Evolutionary conservation across 1,140 invertebrate species (phyloP).

Genomic region (Drosophila ercepeae): DNA sequence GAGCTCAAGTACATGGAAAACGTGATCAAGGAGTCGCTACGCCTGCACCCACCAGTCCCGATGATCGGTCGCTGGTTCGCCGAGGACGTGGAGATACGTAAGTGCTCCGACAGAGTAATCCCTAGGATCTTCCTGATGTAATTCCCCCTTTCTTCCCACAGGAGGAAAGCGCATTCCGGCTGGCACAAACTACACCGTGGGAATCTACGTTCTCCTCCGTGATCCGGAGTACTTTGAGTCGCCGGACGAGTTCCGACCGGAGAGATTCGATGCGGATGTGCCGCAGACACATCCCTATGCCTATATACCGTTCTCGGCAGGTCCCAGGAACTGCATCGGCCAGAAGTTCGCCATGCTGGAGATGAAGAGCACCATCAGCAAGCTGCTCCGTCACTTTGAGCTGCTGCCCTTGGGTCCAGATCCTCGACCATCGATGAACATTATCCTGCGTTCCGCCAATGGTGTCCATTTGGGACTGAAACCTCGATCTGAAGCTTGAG

Average conservation of each 20-base stretch:
- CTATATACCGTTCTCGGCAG: slow-evolving; percentile 88
- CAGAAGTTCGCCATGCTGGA: slow-evolving; percentile 92
- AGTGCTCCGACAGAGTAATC: not conserved
- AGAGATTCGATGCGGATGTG: slow-evolving; percentile 86
- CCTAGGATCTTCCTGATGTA: too few species aligned
- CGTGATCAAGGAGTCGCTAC: slow-evolving; percentile 87
- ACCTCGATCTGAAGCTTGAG: not conserved
- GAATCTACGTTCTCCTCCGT: slow-evolving; percentile 84
- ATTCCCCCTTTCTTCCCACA: not conserved
- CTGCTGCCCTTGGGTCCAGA: slow-evolving; percentile 62
- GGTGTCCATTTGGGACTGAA: slow-evolving; percentile 62
- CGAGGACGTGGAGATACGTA: slow-evolving; percentile 84
- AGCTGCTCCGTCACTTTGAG: slow-evolving; percentile 79
- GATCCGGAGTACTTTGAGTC: slow-evolving; percentile 85
- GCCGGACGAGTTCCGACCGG: slow-evolving; percentile 87
- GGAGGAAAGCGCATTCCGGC: slow-evolving; percentile 82
- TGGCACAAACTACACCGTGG: slow-evolving; percentile 78
- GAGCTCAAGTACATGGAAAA: slow-evolving; percentile 84
- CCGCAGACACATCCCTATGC: slow-evolving; percentile 83
- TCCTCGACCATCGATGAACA: slow-evolving; percentile 48
- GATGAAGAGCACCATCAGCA: slow-evolving; percentile 86
- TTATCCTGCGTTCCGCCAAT: slow-evolving; percentile 63
- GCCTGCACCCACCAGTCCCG: slow-evolving; percentile 88
- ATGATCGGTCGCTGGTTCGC: slow-evolving; percentile 86
- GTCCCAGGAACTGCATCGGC: slow-evolving; percentile 87